phyloP scores from a whole-genome alignment of 2,113 vertebrate species.

The Phylloscopus trochilus region DNA sequence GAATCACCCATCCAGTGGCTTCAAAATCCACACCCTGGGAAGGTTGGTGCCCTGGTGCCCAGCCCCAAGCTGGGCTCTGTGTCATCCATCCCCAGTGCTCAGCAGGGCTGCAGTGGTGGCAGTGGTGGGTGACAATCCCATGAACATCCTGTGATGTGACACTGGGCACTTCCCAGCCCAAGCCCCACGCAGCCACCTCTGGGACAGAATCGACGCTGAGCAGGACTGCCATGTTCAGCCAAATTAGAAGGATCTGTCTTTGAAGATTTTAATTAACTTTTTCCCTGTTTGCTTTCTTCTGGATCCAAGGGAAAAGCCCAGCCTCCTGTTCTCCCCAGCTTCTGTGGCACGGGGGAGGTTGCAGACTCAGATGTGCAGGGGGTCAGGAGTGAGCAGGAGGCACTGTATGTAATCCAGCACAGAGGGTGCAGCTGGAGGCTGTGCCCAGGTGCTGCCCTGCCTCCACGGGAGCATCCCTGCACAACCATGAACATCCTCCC shows the following conservation, averaged over 20 bases:
- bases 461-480: neutral
- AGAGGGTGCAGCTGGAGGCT: neutral
- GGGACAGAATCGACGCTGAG: rapidly evolving
- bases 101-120: neutral
- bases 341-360: rapidly evolving
- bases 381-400: neutral
- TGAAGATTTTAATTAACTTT: conserved; percentile 40
- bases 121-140: neutral
- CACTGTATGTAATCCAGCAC: neutral
- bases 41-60: rapidly evolving
- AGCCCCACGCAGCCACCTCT: neutral
- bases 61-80: neutral
- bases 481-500: rapidly evolving
- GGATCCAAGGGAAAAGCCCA: neutral
- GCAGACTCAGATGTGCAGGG: rapidly evolving
- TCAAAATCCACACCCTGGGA: neutral
- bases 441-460: neutral
- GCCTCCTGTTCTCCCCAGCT: rapidly evolving
- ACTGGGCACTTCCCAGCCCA: neutral
- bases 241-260: conserved; percentile 7
- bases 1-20: neutral
- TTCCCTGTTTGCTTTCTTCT: neutral
- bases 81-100: neutral
- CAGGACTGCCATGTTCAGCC: neutral
- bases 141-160: neutral